These are phyloP conservation scores for Saccopteryx bilineata DNA, from an alignment of 2,113 vertebrate genomes.

Conservation along the genomic window DNA sequence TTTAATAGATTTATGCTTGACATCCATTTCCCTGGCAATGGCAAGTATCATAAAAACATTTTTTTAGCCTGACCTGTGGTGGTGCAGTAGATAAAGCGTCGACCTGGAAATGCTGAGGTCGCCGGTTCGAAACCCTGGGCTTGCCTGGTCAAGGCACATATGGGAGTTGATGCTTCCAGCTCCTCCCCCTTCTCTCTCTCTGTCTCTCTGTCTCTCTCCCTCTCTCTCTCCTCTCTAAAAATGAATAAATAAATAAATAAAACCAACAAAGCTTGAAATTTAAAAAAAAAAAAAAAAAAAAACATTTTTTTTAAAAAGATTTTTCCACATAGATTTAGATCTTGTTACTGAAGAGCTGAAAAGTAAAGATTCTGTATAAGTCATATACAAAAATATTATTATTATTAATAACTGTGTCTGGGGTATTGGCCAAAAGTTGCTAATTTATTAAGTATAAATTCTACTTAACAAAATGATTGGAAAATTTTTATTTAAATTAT, in stretches of 20 bases:
- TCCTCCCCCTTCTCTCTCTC: too few relatives aligned
- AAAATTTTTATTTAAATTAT: background rate
- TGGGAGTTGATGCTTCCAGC: too few relatives aligned
- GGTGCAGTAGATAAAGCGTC: too few relatives aligned
- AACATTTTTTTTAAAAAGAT: background rate
- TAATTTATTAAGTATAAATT: background rate
- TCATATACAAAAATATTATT: background rate
- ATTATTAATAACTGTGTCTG: background rate
- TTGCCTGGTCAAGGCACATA: too few relatives aligned
- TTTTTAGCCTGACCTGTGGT: too few relatives aligned
- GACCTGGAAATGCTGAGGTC: too few relatives aligned
- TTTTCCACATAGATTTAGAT: background rate
- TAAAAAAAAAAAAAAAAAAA: too few relatives aligned
- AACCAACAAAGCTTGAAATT: too few relatives aligned
- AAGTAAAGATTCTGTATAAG: background rate
- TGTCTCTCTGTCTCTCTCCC: too few relatives aligned
- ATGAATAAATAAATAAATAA: too few relatives aligned
- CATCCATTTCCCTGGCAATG: background rate
- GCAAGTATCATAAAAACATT: background rate
- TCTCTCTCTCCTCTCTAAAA: too few relatives aligned
- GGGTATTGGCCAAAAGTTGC: background rate
- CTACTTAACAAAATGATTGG: background rate
- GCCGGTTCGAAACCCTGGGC: too few relatives aligned
- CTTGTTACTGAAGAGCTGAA: background rate
- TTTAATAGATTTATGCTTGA: conserved; percentile 51